These are phyloP conservation scores for Cordilura impudica DNA, from an alignment of 2,888 invertebrate species.

Conservation along the genomic window DNA sequence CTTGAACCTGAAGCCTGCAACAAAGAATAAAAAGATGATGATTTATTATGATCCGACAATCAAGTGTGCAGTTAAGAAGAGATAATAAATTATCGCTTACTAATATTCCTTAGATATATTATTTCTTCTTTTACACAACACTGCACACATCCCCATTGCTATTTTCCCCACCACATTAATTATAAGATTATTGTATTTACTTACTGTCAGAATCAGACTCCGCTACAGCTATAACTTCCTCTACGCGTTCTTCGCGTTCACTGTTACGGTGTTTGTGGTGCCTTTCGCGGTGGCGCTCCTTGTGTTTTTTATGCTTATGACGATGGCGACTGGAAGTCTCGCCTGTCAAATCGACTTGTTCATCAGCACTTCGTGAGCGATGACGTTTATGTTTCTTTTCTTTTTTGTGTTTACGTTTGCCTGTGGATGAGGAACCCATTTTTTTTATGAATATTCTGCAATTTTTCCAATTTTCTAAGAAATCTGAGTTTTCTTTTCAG, in stretches of 20 bases:
- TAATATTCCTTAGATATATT: conserved; percentile 43
- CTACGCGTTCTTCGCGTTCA: conserved; percentile 64
- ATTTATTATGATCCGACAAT: conserved; percentile 66
- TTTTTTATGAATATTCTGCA: conserved; percentile 28
- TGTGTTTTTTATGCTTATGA: conserved; percentile 73
- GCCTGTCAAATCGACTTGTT: conserved; percentile 54
- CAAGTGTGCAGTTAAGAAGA: conserved; percentile 68
- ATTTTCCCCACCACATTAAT: neutral
- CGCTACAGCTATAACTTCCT: conserved; percentile 72
- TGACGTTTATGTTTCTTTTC: conserved; percentile 74
- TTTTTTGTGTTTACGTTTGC: conserved; percentile 76
- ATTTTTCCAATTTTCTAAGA: conserved; percentile 1
- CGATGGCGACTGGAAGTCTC: conserved; percentile 65
- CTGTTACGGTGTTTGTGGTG: conserved; percentile 65
- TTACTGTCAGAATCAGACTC: conserved; percentile 78
- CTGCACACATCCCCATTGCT: conserved; percentile 57
- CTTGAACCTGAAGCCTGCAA: conserved; percentile 64
- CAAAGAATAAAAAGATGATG: conserved; percentile 71
- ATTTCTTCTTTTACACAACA: conserved; percentile 18
- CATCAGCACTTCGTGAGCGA: conserved; percentile 61
- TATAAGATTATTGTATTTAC: conserved; percentile 62
- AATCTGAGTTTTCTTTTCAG: conserved; percentile 16
- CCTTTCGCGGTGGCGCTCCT: conserved; percentile 71
- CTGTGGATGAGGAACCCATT: conserved; percentile 77
- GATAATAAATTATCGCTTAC: conserved; percentile 67